These are phyloP conservation scores for Coracias cyanogaster DNA, from an alignment of 2,797 vertebrate species.

Conservation along the genomic window DNA sequence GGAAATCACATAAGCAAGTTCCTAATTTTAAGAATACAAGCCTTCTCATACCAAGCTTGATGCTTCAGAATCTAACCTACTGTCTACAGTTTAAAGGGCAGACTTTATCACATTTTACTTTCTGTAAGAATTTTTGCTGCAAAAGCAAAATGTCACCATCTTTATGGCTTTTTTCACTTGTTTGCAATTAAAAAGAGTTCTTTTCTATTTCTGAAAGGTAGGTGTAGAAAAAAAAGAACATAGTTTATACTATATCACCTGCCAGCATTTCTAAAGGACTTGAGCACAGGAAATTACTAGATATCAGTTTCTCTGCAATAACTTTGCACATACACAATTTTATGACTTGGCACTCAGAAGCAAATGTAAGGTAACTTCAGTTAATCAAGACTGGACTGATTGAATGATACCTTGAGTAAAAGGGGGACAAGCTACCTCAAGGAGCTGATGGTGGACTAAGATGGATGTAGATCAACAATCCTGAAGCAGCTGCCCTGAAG, in stretches of 20 bases:
- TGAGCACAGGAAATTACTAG: slow-evolving; percentile 15
- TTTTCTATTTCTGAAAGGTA: background rate
- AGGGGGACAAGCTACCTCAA: background rate
- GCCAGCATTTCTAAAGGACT: background rate
- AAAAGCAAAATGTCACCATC: background rate
- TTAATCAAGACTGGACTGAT: background rate
- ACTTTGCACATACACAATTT: background rate
- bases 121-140: background rate
- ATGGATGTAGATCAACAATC: background rate
- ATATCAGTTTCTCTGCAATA: background rate
- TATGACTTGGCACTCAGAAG: background rate
- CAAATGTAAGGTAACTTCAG: background rate
- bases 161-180: background rate
- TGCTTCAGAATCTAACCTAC: background rate
- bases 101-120: background rate
- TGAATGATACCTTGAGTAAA: background rate
- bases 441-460: background rate
- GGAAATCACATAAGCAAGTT: background rate
- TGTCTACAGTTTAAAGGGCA: background rate
- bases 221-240: background rate
- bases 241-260: background rate
- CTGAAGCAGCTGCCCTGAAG: background rate
- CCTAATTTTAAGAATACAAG: background rate
- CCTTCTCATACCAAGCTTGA: background rate
- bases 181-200: background rate